A percentile compares a stretch with the other conserved stretches of the same genome.
phyloP scores from a whole-genome alignment of 2,797 vertebrate genomes.

The Sebastiscus tertius region DNA sequence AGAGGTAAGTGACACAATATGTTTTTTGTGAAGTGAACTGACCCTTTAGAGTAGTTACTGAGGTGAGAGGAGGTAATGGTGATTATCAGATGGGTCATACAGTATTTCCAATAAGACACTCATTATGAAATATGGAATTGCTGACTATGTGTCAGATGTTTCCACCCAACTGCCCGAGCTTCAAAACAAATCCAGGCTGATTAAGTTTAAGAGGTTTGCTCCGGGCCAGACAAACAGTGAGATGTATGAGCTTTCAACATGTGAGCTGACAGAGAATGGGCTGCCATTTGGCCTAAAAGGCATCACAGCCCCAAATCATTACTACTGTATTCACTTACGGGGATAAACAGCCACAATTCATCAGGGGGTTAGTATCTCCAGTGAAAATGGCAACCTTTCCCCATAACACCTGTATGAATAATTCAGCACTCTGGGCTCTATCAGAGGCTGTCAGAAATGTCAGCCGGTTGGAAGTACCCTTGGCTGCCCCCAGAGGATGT shows the following conservation, averaged over 20 bases:
- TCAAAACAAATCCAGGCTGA: conserved; percentile 21
- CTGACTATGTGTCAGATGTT: neutral
- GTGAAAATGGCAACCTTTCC: conserved; percentile 72
- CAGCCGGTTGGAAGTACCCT: conserved; percentile 69
- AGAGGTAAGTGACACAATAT: neutral
- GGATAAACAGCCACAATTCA: conserved; percentile 58
- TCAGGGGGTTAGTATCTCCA: conserved; percentile 49
- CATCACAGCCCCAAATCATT: conserved; percentile 50
- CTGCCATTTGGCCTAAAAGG: conserved; percentile 57
- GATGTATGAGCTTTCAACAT: conserved; percentile 24
- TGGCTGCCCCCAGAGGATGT: conserved; percentile 67
- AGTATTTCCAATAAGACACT: neutral
- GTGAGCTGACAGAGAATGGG: conserved; percentile 38
- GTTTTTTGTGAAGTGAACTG: neutral
- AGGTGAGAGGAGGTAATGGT: neutral
- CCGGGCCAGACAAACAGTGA: neutral
- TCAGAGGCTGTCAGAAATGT: conserved; percentile 83
- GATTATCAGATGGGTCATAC: neutral
- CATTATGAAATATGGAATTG: neutral
- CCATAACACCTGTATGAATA: conserved; percentile 80
- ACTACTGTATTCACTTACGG: conserved; percentile 57
- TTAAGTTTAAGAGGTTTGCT: neutral
- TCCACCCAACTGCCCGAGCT: neutral
- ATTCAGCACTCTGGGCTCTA: conserved; percentile 76
- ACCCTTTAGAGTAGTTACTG: neutral